Base-by-base conservation (phyloP, 2,888 invertebrate genomes). In the Diplolepis rosae region DNA sequence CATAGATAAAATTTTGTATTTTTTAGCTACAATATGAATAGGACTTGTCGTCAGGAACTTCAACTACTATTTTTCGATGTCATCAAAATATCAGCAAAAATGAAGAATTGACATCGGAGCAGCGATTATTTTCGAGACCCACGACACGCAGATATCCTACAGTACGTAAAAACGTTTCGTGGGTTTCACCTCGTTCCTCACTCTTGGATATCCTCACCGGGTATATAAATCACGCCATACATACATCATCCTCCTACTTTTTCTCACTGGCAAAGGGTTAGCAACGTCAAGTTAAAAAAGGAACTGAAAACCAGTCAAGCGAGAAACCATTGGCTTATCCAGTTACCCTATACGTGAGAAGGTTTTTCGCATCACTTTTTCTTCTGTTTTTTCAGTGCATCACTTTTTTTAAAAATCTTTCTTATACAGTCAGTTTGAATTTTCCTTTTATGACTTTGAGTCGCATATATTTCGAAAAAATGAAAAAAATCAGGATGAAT, bases 261-360 rank as follows among this genome's bases (percentile, higher is more conserved):
- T 45, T 56, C 54, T 56, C 73, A 69, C 52, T 66, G 27, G 74
- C 52, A 67, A 75, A 56, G 72, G 78, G 73, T 69, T n/a, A 74
- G 76, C 76, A 71, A 73, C 76, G 71, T 48, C 72, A 74, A 77
- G 77, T 79, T n/a, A 79, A 83, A 83, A 82, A 83, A 82, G 82
- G 81, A 78, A 79, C 77, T 79, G 80, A 78, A 82, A 81, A 84
- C 76, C 79, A 75, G 79, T 69, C 70, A 69, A 80, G 79, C 80
- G 80, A 84, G 83, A 82, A 83, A 84, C 81, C 80, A 79, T 75
- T 75, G 78, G 80, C 82, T 83, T 84, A 84, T 82, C 80, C 82
- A 79, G 79, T 83, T 83, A 80, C 75, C 77, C 75, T 73, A 73
- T 56, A 56, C 73, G 66, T 27, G 52, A 68, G 48, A 54, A 68